Base-by-base conservation (phyloP, 1,140 invertebrate genomes). In the Saccostrea glomerata region DNA sequence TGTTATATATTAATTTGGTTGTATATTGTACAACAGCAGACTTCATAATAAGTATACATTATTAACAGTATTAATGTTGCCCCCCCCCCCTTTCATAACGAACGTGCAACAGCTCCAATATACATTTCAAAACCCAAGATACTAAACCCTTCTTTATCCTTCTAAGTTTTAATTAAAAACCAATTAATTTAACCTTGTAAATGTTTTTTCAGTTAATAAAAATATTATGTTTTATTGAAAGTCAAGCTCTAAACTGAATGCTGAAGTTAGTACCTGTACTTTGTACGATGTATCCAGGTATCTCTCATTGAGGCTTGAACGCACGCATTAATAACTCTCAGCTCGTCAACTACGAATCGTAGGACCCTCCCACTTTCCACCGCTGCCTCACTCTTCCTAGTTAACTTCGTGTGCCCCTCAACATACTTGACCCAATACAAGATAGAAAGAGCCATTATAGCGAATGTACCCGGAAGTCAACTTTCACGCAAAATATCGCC, bases 381-480 rank as follows among this genome's bases (percentile, higher is more conserved):
- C 55, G 87, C 85, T 58, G 84, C 84, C 36, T 85, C 84, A 25
- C 87, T 88, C 30, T 88, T 88, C 30, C 82, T 36, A 5, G 82
- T 84, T 15, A 88, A 63, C 25, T 84, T 84, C 17, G 87, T 85
- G 13, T 88, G 84, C 13, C 87, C 87, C 23, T 88, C 87, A 58
- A 85, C 87, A 40, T 85, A 36, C 30, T 88, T 84, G 6, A 60
- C 54, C 82, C 87, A 88, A 54, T 84, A 88, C 15, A 84, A 63
- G 23, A 88, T 88, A 17, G 87, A 84, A 20, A 85, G 36, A n/a
- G 84, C 58, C 84, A 85, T 85, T n/a, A 30, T 63, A 6, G 58
- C 84, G 30, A 20, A 66, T 66, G 84, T 85, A 85, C 84, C 58
- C 84, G 84, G 84, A 85, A 85, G 30, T 66, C 23, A 36, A 63